Evolutionary conservation across 2,797 vertebrate genomes (phyloP), one percentile per base, ranked within the genome.

Genomic region (Okamejei kenojei): DNA sequence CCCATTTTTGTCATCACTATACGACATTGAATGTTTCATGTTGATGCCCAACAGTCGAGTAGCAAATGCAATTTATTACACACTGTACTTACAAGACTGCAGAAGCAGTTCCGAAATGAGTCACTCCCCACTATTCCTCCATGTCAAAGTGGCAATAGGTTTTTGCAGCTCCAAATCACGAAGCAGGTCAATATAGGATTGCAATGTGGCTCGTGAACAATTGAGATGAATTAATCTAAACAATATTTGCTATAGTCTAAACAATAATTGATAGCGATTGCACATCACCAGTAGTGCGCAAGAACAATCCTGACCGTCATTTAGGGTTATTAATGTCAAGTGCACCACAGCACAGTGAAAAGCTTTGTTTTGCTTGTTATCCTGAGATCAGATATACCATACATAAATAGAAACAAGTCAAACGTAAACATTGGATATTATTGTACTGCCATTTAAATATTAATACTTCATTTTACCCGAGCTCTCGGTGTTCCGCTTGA

Each of bases 401-500:
- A 45, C 45, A 45, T 45, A 19, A 23, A 6, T 73, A 23, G 17
- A 21, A 73, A 21, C 17, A 26, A 6, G 17, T 23, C 71, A 73
- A 21, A 23, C 23, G 6, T 5, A 6, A 73, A 73, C 3, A 21
- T 73, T 68, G 65, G 65, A 19, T 68, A 68, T 73, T 21, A 5
- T 19, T 86, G 58, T 63, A 32, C 29, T 65, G n/a, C 11, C 61
- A 88, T 63, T 86, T 63, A 63, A 86, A n/a, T 63, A 13, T 63
- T 68, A 35, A 65, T 17, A 6, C 38, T 54, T 92, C 54, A 54
- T 74, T 80, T 92, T 92, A 74, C 90, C 90, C 76, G 15, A 76
- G 9, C 38, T 58, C 38, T 71, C 19, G 35, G 26, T 76, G 90
- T 58, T 96, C 96, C 54, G 95, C 94, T n/a, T 94, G 93, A 73